A percentile compares a stretch with the other conserved stretches of the same genome.
These are phyloP conservation scores for Cataglyphis livida DNA, from an alignment of 2,888 invertebrate genomes.

Conservation along the genomic window DNA sequence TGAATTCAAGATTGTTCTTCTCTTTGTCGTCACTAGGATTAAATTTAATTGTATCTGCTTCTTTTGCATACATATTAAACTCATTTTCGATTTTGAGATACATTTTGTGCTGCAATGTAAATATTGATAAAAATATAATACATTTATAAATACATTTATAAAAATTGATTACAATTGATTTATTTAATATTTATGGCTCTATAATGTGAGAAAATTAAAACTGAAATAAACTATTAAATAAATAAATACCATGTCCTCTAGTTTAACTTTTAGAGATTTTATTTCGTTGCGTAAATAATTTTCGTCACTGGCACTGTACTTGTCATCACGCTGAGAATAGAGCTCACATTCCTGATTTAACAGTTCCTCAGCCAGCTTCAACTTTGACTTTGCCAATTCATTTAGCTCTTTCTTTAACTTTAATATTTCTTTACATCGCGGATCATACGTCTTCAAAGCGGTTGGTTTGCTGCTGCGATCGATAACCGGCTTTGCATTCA, in stretches of 20 bases:
- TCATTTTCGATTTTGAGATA: conserved; percentile 60
- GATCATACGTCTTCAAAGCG: conserved; percentile 41
- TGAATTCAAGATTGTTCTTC: conserved; percentile 67
- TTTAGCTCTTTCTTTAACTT: conserved; percentile 68
- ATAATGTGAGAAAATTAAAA: background rate
- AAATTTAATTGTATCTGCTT: conserved; percentile 56
- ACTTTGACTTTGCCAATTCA: conserved; percentile 67
- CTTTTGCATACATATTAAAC: conserved; percentile 53
- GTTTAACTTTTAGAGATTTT: conserved; percentile 52
- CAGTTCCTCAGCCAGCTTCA: conserved; percentile 68
- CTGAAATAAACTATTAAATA: background rate
- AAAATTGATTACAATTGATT: background rate
- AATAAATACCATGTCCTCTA: conserved; percentile 68
- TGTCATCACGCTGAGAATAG: conserved; percentile 41
- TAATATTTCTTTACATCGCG: conserved; percentile 60
- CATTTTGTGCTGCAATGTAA: conserved; percentile 58
- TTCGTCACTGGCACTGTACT: conserved; percentile 59
- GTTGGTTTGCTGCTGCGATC: conserved; percentile 81
- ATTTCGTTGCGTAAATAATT: conserved; percentile 60
- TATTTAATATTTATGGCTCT: background rate
- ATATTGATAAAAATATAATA: conserved; percentile 7
- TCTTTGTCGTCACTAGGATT: conserved; percentile 64
- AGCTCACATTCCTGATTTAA: conserved; percentile 68
- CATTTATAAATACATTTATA: conserved; percentile 11
- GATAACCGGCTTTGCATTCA: conserved; percentile 70